phyloP scores from a whole-genome alignment of 2,888 invertebrate genomes.

The Frankliniella fusca region DNA sequence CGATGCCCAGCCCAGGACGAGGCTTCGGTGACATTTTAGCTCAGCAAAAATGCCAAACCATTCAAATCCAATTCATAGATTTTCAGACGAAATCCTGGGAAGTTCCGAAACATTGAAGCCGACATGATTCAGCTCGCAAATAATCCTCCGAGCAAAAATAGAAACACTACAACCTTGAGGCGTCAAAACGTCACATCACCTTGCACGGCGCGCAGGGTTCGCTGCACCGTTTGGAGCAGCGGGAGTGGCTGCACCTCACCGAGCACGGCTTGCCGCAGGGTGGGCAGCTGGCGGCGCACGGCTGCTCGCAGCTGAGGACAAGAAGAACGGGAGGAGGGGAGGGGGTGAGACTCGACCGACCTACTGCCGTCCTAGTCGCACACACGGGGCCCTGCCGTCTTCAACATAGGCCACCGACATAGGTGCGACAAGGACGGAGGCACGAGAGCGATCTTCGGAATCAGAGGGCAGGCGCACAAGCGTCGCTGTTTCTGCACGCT shows the following conservation, averaged over 20 bases:
- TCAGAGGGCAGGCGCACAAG: neutral
- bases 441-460: too few species aligned
- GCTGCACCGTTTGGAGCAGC: neutral
- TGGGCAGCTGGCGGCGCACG: neutral
- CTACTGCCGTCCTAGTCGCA: too few species aligned
- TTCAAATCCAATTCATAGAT: too few species aligned
- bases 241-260: neutral
- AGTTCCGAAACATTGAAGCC: neutral
- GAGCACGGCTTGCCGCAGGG: neutral
- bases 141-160: neutral
- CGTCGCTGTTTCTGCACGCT: neutral
- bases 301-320: neutral
- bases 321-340: neutral
- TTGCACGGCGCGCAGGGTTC: constrained; percentile 12
- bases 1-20: neutral
- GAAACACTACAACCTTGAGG: neutral
- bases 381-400: too few species aligned
- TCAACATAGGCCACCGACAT: too few species aligned
- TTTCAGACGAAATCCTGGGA: neutral
- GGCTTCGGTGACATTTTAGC: neutral
- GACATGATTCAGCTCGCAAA: neutral
- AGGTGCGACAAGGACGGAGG: too few species aligned
- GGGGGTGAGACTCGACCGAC: neutral
- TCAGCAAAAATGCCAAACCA: neutral
- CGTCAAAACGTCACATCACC: neutral